These are phyloP conservation scores for Polypterus bichir DNA, from an alignment of 2,113 vertebrate genomes.

Conservation along the genomic window DNA sequence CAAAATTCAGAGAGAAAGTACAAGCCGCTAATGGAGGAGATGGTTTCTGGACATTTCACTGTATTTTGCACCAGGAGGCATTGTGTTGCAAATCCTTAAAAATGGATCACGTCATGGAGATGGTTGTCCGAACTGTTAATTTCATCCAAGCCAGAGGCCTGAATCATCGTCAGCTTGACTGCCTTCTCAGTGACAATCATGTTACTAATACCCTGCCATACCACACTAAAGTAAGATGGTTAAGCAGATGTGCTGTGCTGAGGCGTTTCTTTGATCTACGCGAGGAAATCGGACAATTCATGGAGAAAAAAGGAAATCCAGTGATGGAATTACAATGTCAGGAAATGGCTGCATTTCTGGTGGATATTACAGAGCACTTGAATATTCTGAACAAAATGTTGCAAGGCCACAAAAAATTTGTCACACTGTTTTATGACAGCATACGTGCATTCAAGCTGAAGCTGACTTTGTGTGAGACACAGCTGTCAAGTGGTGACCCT, in stretches of 20 bases:
- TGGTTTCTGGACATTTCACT: conserved; percentile 20
- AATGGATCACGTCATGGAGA: conserved; percentile 20
- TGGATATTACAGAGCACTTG: conserved; percentile 14
- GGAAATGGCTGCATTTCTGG: conserved; percentile 19
- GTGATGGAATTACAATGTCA: background rate
- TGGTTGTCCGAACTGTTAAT: conserved; percentile 19
- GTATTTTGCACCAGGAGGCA: conserved; percentile 24
- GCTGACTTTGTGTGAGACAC: conserved; percentile 11
- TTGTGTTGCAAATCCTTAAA: conserved; percentile 18
- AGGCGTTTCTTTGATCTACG: too few species aligned
- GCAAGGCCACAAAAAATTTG: conserved; percentile 14
- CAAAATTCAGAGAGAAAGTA: conserved; percentile 11
- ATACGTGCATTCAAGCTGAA: conserved; percentile 6
- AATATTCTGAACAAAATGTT: conserved; percentile 3
- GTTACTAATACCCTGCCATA: conserved; percentile 5
- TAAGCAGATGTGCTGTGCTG: background rate
- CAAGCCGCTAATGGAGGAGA: conserved; percentile 9
- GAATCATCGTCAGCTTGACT: conserved; percentile 22
- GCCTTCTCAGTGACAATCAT: conserved; percentile 8
- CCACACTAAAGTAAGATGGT: conserved; percentile 16
- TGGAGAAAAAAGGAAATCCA: conserved; percentile 8
- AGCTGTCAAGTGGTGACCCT: conserved; percentile 4
- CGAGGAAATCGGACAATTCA: conserved; percentile 5
- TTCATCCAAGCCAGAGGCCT: conserved; percentile 17
- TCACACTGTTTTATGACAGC: conserved; percentile 5